Conservation (phyloP, 2,113 vertebrate genomes). For the Saguinus imperator region DNA sequence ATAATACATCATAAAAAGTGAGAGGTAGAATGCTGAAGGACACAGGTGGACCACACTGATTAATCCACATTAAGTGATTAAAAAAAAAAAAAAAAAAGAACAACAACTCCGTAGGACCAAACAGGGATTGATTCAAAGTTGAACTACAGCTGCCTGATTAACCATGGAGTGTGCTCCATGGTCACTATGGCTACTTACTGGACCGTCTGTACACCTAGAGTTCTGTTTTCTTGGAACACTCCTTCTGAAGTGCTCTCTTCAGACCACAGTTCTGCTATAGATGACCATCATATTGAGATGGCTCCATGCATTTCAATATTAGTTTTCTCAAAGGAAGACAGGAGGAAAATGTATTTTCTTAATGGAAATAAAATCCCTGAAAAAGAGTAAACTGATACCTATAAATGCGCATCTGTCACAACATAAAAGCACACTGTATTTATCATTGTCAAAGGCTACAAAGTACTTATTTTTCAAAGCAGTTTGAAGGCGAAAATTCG, state of each 20-base stretch:
- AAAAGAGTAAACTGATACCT: neutral
- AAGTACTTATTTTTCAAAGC: neutral
- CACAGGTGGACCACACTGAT: neutral
- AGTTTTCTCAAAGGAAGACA: constrained; percentile 10
- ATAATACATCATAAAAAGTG: neutral
- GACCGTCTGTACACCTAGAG: neutral
- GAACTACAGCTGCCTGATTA: neutral
- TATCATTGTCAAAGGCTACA: neutral
- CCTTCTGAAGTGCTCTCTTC: neutral
- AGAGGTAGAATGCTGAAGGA: neutral
- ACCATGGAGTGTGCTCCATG: neutral
- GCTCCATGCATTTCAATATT: neutral
- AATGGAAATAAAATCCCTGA: constrained; percentile 2
- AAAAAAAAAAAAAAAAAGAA: neutral
- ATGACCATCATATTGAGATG: neutral
- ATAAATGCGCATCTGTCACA: neutral
- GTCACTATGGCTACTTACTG: neutral
- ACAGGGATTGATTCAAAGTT: neutral
- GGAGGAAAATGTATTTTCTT: neutral
- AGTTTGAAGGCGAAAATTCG: constrained; percentile 9
- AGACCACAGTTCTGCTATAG: neutral
- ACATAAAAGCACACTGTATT: constrained; percentile 19
- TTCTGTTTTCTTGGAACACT: neutral
- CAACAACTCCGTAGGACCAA: neutral
- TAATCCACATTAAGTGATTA: neutral